Conservation (phyloP, 53 echinoderm and acorn worm genomes). For the Apostichopus leukothele region DNA sequence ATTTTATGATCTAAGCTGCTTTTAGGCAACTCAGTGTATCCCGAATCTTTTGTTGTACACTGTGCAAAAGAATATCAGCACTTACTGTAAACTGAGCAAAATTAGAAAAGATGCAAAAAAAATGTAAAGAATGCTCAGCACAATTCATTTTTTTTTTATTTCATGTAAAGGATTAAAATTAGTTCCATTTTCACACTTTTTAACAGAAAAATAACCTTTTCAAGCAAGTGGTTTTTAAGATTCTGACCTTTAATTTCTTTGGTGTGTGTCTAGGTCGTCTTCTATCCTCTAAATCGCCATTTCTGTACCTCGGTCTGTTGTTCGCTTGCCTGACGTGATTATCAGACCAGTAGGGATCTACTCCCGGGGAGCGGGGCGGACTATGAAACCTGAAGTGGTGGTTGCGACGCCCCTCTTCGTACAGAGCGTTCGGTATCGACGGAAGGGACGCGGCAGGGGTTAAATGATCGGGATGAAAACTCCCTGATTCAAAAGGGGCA, state of each 20-base stretch:
- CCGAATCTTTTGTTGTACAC: too few relatives aligned
- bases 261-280: neutral
- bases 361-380: neutral
- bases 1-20: too few relatives aligned
- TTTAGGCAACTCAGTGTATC: too few relatives aligned
- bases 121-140: too few relatives aligned
- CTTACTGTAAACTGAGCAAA: too few relatives aligned
- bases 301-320: neutral
- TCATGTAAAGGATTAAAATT: too few relatives aligned
- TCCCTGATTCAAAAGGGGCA: conserved; percentile 59
- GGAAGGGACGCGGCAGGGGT: conserved; percentile 71
- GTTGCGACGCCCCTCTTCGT: neutral
- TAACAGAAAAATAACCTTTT: neutral
- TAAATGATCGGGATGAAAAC: conserved; percentile 87
- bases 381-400: conserved; percentile 27
- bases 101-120: too few relatives aligned
- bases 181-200: too few relatives aligned
- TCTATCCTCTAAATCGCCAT: neutral
- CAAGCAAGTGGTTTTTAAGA: neutral
- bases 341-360: neutral
- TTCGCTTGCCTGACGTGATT: neutral
- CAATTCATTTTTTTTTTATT: too few relatives aligned
- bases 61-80: too few relatives aligned
- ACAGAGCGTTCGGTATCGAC: conserved; percentile 39
- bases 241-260: conserved; percentile 20